Base-by-base conservation (phyloP, 1,140 invertebrate genomes). In the Macrocentrus cingulum region DNA sequence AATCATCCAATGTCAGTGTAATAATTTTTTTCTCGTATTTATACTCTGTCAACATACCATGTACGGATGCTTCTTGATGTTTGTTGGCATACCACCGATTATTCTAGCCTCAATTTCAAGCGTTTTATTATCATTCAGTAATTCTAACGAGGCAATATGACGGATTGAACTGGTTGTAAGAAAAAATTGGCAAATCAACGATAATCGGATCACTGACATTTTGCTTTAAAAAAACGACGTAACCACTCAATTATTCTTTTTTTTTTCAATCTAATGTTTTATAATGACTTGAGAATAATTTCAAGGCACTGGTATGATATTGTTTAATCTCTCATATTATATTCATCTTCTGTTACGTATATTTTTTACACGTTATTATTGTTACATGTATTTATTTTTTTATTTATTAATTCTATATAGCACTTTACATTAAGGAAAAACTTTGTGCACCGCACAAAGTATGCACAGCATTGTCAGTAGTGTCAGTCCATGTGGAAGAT, bases 401-500 rank as follows among this genome's bases (percentile, higher is more conserved):
- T 37, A 19, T 29, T 57, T 50, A 37, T 49, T 29, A 41, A 41
- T 23, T 48, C n/a, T 36, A 51, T 36, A 23, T 50, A 37, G 19
- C 29, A 41, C 36, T 18, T 50, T 13, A 68, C 64, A 75, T 74
- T 68, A 72, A 76, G 71, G 73, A 74, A 74, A 71, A 53, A 73
- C 66, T 67, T 67, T 67, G 66, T 69, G 72, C 68, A 68, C 63
- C 49, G 61, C 67, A 60, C 67, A 70, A 42, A 74, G 45, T 69
- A 71, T 46, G 56, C 64, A 70, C 61, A 67, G 49, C 56, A 74
- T 66, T 19, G 67, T 53, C 53, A 68, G 19, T 53, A 68, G 64
- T 56, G 66, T 64, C 61, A 73, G 62, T 44, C 67, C 69, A 46
- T 64, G 64, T 50, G 62, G 64, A 66, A 70, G 60, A 66, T 62